Evolutionary conservation across 1,140 invertebrate species (phyloP).

Genomic region (Aphelenchoides besseyi): DNA sequence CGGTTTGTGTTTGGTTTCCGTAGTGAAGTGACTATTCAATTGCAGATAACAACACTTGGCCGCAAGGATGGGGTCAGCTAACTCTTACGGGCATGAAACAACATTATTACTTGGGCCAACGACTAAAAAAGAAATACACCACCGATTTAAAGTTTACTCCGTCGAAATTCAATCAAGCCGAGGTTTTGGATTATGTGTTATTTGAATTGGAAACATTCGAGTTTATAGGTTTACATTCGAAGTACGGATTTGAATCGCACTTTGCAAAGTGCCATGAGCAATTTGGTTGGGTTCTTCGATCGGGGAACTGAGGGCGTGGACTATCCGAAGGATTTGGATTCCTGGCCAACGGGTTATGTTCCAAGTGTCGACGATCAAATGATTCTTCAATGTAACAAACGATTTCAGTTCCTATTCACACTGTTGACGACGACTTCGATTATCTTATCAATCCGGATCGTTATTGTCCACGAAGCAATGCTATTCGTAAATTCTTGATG

Average conservation of each 20-base stretch:
- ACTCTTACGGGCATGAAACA: not conserved
- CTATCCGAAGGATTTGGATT: not conserved
- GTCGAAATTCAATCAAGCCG: not conserved
- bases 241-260: not conserved
- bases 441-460: not conserved
- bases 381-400: no score
- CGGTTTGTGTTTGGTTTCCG: not conserved
- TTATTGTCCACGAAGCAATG: not conserved
- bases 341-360: slow-evolving; percentile 10
- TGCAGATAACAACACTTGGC: not conserved
- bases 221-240: not conserved
- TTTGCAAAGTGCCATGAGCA: not conserved
- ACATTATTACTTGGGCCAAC: not conserved
- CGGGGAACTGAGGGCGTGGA: not conserved
- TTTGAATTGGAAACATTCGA: no score
- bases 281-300: slow-evolving; percentile 5
- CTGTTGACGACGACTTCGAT: not conserved
- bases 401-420: slow-evolving; percentile 9
- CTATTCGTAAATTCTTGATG: not conserved
- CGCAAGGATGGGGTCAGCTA: not conserved
- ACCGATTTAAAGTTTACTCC: not conserved
- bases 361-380: no score
- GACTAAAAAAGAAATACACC: not conserved
- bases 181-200: no score
- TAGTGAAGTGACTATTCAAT: no score